These are phyloP conservation scores for Nymphicus hollandicus DNA, from an alignment of 2,113 vertebrate species.

Conservation along the genomic window DNA sequence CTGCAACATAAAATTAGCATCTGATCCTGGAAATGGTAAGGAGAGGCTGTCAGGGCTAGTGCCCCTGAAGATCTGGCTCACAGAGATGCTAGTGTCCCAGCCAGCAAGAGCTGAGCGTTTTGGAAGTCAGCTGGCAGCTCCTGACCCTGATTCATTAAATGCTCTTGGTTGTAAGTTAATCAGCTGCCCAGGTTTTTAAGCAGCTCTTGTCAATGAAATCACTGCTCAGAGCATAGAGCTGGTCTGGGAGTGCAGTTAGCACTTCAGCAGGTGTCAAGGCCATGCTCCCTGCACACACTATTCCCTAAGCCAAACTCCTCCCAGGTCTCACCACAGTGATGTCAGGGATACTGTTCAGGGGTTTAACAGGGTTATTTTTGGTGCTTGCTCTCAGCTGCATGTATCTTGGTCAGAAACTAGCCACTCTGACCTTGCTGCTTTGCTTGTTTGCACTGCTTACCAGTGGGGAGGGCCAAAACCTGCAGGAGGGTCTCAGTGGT, in stretches of 20 bases:
- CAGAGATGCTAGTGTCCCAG: neutral
- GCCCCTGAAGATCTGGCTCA: neutral
- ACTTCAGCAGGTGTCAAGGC: neutral
- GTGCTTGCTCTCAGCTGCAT: neutral
- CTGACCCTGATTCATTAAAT: neutral
- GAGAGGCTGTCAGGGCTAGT: neutral
- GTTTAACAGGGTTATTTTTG: neutral
- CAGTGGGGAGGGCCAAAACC: neutral
- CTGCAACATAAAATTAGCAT: neutral
- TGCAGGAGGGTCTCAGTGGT: neutral
- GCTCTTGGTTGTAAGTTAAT: constrained; percentile 12
- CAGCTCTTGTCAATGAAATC: neutral
- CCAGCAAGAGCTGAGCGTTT: neutral
- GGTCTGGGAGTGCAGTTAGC: neutral
- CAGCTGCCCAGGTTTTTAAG: neutral
- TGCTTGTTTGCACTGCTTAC: no score
- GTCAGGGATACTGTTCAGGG: neutral
- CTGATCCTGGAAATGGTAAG: neutral
- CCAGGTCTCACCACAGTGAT: rapidly evolving
- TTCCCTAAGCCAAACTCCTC: neutral
- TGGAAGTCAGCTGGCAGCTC: neutral
- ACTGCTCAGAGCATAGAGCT: neutral
- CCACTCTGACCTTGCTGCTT: neutral
- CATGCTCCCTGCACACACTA: neutral
- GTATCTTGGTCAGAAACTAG: neutral